These are phyloP conservation scores for Podarcis raffonei DNA, from an alignment of 2,113 vertebrate species.

Conservation along the genomic window DNA sequence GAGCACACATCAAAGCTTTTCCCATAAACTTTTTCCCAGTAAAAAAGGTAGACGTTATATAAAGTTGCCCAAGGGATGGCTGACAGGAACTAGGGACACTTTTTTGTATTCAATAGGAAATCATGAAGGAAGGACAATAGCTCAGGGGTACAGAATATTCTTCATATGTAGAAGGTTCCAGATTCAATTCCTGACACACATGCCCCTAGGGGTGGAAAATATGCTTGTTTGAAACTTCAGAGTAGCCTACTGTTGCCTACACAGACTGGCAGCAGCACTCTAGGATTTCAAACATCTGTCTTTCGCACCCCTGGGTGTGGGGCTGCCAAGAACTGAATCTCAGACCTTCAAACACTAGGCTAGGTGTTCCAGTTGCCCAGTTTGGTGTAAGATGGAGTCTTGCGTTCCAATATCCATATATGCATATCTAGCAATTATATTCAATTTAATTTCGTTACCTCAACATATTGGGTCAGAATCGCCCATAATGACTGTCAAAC, in stretches of 20 bases:
- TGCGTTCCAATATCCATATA: background rate
- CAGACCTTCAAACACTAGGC: no score
- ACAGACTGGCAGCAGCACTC: no score
- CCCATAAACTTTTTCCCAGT: constrained; percentile 1
- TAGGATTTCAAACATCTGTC: no score
- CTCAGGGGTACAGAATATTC: background rate
- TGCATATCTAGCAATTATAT: constrained; percentile 19
- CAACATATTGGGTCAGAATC: background rate
- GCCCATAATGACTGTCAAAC: background rate
- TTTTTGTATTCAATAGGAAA: background rate
- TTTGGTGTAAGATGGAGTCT: background rate
- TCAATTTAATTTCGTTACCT: constrained; percentile 19
- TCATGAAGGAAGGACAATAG: background rate
- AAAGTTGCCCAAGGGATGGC: constrained; percentile 14
- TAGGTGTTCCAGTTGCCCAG: background rate
- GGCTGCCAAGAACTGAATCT: no score
- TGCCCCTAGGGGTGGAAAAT: background rate
- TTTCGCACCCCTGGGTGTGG: no score
- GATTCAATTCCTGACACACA: no score
- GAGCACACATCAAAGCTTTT: background rate
- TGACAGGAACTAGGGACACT: background rate
- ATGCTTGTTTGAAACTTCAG: background rate
- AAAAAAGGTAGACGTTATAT: constrained; percentile 26
- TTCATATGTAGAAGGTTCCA: background rate
- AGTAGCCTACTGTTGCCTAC: background rate